Conservation (phyloP, 2,113 vertebrate genomes). For the Rhizomys pruinosus region DNA sequence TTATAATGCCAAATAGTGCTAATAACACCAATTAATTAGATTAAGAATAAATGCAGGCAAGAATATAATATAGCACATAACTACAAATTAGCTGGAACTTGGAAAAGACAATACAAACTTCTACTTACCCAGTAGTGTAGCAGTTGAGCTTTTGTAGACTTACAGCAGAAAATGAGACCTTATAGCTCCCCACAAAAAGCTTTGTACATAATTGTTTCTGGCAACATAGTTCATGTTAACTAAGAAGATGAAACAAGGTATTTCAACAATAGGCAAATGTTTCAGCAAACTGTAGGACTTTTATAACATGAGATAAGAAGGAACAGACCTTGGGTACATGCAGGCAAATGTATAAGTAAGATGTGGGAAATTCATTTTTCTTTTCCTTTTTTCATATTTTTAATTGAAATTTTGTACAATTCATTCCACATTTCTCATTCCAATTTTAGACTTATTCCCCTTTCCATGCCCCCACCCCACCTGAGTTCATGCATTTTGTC, state of each 20-base stretch:
- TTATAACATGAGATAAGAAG: neutral
- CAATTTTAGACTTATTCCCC: no score
- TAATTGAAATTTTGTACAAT: no score
- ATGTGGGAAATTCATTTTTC: no score
- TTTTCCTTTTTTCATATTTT: no score
- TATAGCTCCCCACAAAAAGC: neutral
- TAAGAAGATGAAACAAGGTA: neutral
- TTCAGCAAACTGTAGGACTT: neutral
- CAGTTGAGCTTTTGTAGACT: neutral
- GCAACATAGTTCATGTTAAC: neutral
- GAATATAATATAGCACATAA: no score
- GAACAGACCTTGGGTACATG: neutral
- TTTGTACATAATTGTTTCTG: neutral
- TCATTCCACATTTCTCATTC: no score
- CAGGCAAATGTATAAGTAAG: slow-evolving; percentile 1
- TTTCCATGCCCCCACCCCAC: no score
- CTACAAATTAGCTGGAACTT: neutral
- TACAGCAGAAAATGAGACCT: no score
- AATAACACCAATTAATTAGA: neutral
- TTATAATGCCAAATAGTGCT: neutral
- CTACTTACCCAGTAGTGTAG: neutral
- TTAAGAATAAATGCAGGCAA: neutral
- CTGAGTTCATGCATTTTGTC: no score
- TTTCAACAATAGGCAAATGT: neutral
- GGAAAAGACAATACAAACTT: neutral